Base-by-base conservation (phyloP, 2,113 vertebrate genomes). In the Alaudala cheleensis region DNA sequence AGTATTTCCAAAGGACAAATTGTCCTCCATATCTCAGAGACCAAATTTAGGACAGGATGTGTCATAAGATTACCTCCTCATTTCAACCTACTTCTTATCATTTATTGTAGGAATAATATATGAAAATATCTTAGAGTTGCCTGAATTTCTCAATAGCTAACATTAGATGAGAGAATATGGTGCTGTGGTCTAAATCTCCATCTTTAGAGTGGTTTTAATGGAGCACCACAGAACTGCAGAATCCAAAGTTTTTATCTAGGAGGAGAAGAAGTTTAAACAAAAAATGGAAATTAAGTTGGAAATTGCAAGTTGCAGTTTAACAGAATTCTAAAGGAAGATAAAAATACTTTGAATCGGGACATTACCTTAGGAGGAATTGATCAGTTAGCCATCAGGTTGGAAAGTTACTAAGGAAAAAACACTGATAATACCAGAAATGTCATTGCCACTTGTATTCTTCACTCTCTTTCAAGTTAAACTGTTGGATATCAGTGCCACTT, bases 1-100 rank as follows among this genome's bases (percentile, higher is more conserved):
- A 94, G 21, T 31, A 24, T 76, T 93, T 94, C 76, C 90, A 93
- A 97, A 93, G 82, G 71, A 88, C 76, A 94, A 69, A 86, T 94
- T 93, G 86, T 90, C 62, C 54, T 77, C 79, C 20, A 9, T 73
- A 66, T 86, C 50, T 86, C 12, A 2, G 76, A 77, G 54, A 77
- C 79, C 93, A 93, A 92, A 92, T 94, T 86, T 94, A 95, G 88
- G 86, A 80, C 1, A 11, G n/a, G 57, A 82, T 90, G 88, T 90
- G 80, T 94, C 95, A 95, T 80, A 80, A 80, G 74, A 90, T 92
- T 90, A 76, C 77, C 71, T 92, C 45, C 40, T 90, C 24, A 66
- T 93, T 58, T 88, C 54, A 86, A 65, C 81, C 50, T 90, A 88
- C 34, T 80, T 87, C 49, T 82, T 58, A 49, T 51, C 5, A 37